Conservation (phyloP, 2,113 vertebrate species). For the Fregetta grallaria region DNA sequence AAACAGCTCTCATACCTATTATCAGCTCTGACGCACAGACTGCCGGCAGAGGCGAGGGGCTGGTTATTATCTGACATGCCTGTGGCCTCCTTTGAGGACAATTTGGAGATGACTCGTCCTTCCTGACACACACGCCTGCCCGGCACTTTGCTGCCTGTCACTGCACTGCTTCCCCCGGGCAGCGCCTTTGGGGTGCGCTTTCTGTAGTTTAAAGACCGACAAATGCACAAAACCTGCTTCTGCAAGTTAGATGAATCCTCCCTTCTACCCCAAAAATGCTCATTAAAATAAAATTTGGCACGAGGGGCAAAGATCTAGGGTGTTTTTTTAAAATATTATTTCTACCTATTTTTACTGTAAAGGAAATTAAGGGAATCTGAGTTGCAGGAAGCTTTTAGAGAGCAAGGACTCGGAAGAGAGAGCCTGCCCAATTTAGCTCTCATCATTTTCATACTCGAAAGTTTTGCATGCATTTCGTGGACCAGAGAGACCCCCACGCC, state of each 20-base stretch:
- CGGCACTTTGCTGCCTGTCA: accelerated
- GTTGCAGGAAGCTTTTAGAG: not conserved
- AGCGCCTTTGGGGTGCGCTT: accelerated
- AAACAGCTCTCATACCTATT: not conserved
- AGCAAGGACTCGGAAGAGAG: not conserved
- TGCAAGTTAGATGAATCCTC: not conserved
- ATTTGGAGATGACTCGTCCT: not conserved
- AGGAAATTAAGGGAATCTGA: not conserved
- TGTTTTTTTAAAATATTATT: not conserved
- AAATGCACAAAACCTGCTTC: not conserved
- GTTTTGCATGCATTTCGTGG: not conserved
- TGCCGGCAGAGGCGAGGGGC: not conserved
- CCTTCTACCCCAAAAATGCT: not conserved
- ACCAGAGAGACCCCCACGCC: not conserved
- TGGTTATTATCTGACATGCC: not conserved
- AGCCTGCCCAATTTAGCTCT: not conserved
- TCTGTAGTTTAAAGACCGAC: too few relatives aligned
- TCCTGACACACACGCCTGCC: accelerated
- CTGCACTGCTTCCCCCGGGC: not conserved
- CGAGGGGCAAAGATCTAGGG: not conserved
- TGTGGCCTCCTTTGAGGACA: not conserved
- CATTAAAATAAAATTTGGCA: not conserved
- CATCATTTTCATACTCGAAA: not conserved
- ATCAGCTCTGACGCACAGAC: not conserved
- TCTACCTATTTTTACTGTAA: not conserved